Conservation (phyloP, 2,113 vertebrate genomes). For the Mustela nigripes region DNA sequence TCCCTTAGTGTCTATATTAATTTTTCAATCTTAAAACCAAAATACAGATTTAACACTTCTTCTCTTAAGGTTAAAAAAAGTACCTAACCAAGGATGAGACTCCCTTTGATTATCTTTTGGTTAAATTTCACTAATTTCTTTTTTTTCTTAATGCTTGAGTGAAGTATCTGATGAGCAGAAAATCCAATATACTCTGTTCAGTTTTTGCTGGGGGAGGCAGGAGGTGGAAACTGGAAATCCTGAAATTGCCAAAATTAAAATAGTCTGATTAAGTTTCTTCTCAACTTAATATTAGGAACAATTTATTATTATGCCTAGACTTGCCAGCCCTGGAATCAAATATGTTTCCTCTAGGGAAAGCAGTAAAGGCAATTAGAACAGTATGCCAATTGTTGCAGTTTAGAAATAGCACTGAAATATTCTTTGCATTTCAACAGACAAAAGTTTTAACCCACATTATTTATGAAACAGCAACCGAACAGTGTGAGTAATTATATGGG, state of each 20-base stretch:
- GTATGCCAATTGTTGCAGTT: neutral
- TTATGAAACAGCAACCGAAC: slow-evolving; percentile 25
- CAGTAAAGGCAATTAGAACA: slow-evolving; percentile 60
- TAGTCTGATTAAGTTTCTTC: slow-evolving; percentile 54
- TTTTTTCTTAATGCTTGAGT: neutral
- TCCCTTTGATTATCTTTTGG: neutral
- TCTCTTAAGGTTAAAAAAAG: slow-evolving; percentile 23
- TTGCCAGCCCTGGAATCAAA: slow-evolving; percentile 49
- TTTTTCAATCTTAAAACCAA: slow-evolving; percentile 59
- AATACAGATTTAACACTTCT: neutral
- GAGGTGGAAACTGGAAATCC: slow-evolving; percentile 45
- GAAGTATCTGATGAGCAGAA: slow-evolving; percentile 27
- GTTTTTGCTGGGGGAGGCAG: slow-evolving; percentile 24
- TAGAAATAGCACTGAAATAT: slow-evolving; percentile 56
- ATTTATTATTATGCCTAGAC: slow-evolving; percentile 53
- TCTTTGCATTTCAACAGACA: neutral
- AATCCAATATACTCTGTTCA: slow-evolving; percentile 34
- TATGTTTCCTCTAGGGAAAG: slow-evolving; percentile 56
- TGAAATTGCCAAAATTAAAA: slow-evolving; percentile 60
- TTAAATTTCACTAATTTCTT: neutral
- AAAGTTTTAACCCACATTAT: neutral
- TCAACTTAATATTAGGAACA: slow-evolving; percentile 47
- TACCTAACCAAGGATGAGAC: neutral
- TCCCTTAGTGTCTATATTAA: neutral
- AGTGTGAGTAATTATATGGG: neutral